Conservation (phyloP, 1,140 invertebrate genomes). For the Pseudachorutes palmiensis region DNA sequence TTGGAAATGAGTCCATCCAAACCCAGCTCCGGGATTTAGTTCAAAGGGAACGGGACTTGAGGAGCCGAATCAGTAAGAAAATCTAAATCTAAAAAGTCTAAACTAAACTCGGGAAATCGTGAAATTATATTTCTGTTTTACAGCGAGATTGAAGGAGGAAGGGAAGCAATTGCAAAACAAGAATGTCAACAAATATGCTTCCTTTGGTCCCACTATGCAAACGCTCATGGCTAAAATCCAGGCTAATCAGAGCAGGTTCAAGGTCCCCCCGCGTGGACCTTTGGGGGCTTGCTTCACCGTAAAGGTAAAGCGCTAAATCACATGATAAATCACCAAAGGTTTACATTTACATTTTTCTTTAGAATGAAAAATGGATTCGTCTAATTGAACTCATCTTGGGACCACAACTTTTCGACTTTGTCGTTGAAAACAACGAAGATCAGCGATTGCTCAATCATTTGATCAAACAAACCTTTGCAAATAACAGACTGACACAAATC, state of each 20-base stretch:
- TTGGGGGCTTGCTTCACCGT: slow-evolving; percentile 31
- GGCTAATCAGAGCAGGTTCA: slow-evolving; percentile 22
- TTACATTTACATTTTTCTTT: too few species aligned
- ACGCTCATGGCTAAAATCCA: slow-evolving; percentile 22
- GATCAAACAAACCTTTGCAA: slow-evolving; percentile 8
- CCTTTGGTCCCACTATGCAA: slow-evolving; percentile 24
- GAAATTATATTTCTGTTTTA: too few species aligned
- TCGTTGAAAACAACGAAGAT: slow-evolving; percentile 27
- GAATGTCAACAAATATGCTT: slow-evolving; percentile 20
- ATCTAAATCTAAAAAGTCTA: too few species aligned
- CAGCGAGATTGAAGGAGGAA: neutral
- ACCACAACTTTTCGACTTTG: neutral
- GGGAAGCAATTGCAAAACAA: neutral
- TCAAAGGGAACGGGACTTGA: neutral
- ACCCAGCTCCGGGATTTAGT: slow-evolving; percentile 6
- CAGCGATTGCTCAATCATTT: slow-evolving; percentile 1
- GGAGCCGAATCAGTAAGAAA: neutral
- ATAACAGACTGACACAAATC: neutral
- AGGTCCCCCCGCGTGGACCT: slow-evolving; percentile 24
- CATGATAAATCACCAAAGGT: too few species aligned
- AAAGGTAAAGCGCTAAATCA: too few species aligned
- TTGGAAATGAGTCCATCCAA: slow-evolving; percentile 2
- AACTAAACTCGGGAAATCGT: too few species aligned
- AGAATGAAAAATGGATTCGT: slow-evolving; percentile 22
- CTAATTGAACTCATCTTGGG: slow-evolving; percentile 23